Conservation (phyloP, 2,888 invertebrate species). For the Steinernema scapterisci region DNA sequence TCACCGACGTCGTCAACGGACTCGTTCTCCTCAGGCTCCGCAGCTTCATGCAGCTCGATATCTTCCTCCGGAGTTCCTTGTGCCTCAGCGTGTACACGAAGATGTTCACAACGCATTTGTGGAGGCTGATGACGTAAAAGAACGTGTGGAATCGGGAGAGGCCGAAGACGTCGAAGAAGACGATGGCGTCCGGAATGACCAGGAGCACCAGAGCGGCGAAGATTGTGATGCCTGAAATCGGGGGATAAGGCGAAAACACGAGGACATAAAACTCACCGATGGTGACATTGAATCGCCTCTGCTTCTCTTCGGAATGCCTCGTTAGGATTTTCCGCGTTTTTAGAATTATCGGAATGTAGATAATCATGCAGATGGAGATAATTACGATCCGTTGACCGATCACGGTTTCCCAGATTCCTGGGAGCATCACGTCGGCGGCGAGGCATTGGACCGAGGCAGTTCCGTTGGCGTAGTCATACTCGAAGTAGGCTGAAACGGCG, state of each 20-base stretch:
- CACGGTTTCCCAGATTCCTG: background rate
- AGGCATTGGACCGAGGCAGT: background rate
- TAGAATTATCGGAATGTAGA: background rate
- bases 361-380: background rate
- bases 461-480: background rate
- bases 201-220: background rate
- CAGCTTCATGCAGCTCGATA: too few relatives aligned
- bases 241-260: background rate
- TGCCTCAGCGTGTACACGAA: conserved; percentile 2
- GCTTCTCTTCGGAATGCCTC: background rate
- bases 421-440: background rate
- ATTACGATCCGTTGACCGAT: background rate
- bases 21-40: too few relatives aligned
- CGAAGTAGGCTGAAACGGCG: background rate
- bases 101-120: conserved; percentile 9
- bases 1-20: too few relatives aligned
- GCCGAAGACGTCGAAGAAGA: conserved; percentile 2
- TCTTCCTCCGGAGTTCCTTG: background rate
- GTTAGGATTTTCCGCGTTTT: background rate
- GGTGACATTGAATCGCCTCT: background rate
- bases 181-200: background rate
- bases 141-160: background rate
- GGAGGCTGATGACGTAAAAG: background rate
- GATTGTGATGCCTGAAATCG: background rate
- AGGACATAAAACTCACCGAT: background rate